Percentiles rank a stretch among this genome's conserved stretches.
Evolutionary conservation across 2,797 vertebrate species (phyloP).

Genomic region (Babyrousa celebensis): DNA sequence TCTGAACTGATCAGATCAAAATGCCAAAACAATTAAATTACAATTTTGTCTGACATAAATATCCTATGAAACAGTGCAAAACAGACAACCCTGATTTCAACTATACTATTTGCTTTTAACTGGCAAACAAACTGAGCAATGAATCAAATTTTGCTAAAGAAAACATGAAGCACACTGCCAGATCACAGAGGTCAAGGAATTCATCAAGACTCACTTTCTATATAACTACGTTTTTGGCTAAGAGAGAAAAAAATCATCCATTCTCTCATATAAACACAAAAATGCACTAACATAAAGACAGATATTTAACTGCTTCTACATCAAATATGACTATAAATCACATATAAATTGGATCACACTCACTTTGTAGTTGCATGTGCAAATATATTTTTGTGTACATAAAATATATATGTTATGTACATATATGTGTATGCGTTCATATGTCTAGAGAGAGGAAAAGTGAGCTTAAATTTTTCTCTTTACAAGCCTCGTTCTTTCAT

Average conservation of each 20-base stretch:
- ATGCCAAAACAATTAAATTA: constrained; percentile 85
- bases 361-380: not conserved
- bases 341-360: not conserved
- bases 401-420: not conserved
- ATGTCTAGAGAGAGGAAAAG: not conserved
- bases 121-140: constrained; percentile 78
- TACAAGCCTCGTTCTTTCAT: constrained; percentile 23
- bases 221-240: not conserved
- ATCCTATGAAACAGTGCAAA: constrained; percentile 71
- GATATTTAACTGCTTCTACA: constrained; percentile 17
- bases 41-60: constrained; percentile 76
- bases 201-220: constrained; percentile 35
- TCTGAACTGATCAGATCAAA: constrained; percentile 75
- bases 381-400: not conserved
- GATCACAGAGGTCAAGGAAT: constrained; percentile 68
- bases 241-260: not conserved
- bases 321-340: not conserved
- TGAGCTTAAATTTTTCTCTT: not conserved
- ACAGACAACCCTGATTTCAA: constrained; percentile 70
- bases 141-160: constrained; percentile 73
- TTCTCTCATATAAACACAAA: constrained; percentile 35
- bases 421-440: not conserved
- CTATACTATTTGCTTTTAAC: constrained; percentile 71
- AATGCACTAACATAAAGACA: constrained; percentile 26
- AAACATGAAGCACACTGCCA: constrained; percentile 53